These are phyloP conservation scores for Dusona sp. DNA, from an alignment of 2,888 invertebrate species.

Conservation along the genomic window DNA sequence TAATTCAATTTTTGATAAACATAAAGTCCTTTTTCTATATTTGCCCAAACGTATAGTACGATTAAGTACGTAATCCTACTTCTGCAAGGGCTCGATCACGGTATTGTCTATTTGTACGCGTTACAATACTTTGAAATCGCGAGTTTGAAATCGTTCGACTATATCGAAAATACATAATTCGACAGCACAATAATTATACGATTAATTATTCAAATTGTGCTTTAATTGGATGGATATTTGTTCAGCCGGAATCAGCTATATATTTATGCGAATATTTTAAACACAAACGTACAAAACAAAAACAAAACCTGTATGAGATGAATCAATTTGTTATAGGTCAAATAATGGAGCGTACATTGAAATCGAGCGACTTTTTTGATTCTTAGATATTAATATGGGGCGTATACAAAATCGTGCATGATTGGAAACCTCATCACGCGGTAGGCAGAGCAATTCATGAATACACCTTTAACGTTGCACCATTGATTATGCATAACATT, in stretches of 20 bases:
- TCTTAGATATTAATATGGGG: background rate
- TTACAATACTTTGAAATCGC: background rate
- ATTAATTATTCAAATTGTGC: background rate
- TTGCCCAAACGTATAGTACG: no score
- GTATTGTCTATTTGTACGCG: no score
- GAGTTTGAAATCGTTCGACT: background rate
- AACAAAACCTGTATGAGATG: background rate
- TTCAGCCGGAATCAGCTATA: background rate
- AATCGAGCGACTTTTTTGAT: background rate
- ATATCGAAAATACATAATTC: background rate
- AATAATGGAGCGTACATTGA: background rate
- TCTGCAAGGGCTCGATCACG: no score
- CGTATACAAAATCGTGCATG: background rate
- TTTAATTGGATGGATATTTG: background rate
- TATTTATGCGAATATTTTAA: background rate
- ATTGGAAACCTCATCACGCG: constrained; percentile 16
- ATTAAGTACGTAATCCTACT: no score
- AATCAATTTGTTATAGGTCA: background rate
- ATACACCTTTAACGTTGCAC: background rate
- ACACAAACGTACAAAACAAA: background rate
- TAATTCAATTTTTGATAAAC: no score
- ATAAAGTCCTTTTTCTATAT: no score
- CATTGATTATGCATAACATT: constrained; percentile 47
- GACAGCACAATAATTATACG: background rate
- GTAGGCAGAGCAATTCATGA: background rate